phyloP scores from a whole-genome alignment of 2,888 invertebrate species.

The Octonoba sinensis region DNA sequence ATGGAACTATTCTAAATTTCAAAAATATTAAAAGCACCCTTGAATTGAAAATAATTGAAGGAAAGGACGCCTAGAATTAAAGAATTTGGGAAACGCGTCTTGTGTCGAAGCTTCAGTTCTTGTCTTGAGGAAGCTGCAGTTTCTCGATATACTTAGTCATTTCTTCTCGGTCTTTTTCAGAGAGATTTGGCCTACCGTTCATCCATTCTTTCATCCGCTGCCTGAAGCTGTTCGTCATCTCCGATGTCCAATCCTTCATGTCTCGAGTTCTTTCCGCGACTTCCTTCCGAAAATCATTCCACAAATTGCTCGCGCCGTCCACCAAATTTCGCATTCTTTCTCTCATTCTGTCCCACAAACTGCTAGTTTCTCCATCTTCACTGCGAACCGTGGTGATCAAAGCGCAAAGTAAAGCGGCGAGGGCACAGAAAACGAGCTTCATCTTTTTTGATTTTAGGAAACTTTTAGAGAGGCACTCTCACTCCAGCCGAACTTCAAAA shows the following conservation, averaged over 20 bases:
- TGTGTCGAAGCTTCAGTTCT: no score
- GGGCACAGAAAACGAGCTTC: no score
- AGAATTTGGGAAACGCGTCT: no score
- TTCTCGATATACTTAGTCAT: slow-evolving; percentile 38
- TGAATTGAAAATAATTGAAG: no score
- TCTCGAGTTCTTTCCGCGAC: slow-evolving; percentile 17
- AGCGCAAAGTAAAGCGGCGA: no score
- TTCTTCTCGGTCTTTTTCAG: slow-evolving; percentile 18
- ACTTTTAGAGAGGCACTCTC: no score
- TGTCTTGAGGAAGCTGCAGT: background rate
- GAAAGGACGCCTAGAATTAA: no score
- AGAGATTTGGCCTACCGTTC: background rate
- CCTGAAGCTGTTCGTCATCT: slow-evolving; percentile 31
- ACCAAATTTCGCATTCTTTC: background rate
- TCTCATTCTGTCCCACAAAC: background rate
- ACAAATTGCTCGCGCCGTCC: background rate
- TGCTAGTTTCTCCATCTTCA: background rate
- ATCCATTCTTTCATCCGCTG: slow-evolving; percentile 34
- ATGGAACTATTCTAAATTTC: no score
- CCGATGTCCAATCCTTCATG: slow-evolving; percentile 19
- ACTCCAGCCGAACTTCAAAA: no score
- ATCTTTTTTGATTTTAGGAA: no score
- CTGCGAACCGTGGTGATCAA: no score
- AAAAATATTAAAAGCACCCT: no score
- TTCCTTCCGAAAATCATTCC: slow-evolving; percentile 15